Evolutionary conservation across 2,797 vertebrate genomes (phyloP).

Genomic region (Aphelocoma californica): DNA sequence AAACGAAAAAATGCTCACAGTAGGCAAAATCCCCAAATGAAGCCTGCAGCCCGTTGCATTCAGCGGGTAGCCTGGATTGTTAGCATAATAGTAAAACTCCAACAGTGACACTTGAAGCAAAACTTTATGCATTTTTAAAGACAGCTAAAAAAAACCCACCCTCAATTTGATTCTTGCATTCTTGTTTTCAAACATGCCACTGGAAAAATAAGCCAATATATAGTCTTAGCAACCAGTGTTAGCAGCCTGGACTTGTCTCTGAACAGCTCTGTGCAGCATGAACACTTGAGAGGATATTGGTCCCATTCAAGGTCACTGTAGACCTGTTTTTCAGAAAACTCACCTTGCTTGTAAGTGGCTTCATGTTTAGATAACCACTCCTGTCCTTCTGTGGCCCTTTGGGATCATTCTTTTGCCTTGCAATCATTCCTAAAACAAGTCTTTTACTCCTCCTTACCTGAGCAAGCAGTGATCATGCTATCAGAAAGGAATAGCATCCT

Average conservation of each 20-base stretch:
- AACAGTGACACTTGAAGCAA: conserved; percentile 63
- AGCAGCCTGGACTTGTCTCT: neutral
- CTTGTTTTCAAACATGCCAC: neutral
- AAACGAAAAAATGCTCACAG: conserved; percentile 46
- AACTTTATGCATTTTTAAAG: conserved; percentile 68
- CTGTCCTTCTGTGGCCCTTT: neutral
- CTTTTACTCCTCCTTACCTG: neutral
- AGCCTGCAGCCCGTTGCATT: conserved; percentile 31
- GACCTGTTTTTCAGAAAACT: neutral
- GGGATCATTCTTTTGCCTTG: neutral
- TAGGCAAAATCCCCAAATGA: conserved; percentile 55
- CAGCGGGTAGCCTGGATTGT: conserved; percentile 47
- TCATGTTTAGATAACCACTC: neutral
- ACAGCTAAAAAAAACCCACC: neutral
- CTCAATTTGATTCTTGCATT: neutral
- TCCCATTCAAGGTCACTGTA: neutral
- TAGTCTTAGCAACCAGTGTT: neutral
- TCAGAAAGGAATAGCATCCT: neutral
- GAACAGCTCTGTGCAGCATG: neutral
- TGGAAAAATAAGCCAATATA: neutral
- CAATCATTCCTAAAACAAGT: neutral
- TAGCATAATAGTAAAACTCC: conserved; percentile 64
- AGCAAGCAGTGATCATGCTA: neutral
- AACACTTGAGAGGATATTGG: neutral
- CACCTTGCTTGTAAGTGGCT: neutral